Percentiles rank a stretch among this genome's conserved stretches.
Evolutionary conservation across 2,888 invertebrate species (phyloP).

Genomic region (Chloroclysta siterata): DNA sequence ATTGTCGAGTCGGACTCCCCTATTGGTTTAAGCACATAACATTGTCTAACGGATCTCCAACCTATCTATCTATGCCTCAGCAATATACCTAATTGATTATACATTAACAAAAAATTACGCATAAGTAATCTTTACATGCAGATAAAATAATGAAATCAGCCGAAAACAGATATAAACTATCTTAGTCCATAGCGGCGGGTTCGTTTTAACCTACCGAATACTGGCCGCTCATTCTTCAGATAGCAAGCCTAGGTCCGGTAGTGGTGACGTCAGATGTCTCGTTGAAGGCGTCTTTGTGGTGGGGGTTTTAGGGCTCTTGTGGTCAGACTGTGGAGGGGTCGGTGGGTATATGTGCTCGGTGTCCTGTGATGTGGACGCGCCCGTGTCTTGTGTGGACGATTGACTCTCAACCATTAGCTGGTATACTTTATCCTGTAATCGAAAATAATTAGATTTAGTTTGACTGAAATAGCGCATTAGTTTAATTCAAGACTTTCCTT

Average conservation of each 20-base stretch:
- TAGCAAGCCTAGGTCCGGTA: conserved; percentile 49
- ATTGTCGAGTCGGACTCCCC: background rate
- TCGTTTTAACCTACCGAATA: conserved; percentile 13
- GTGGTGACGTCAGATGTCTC: conserved; percentile 45
- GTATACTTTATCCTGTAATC: conserved; percentile 70
- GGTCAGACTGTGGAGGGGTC: conserved; percentile 77
- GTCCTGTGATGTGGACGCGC: conserved; percentile 52
- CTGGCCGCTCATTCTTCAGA: conserved; percentile 43
- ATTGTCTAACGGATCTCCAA: background rate
- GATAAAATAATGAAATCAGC: conserved; percentile 18
- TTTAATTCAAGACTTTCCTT: too few species aligned
- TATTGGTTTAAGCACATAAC: too few species aligned
- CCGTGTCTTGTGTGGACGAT: conserved; percentile 48
- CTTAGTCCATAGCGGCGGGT: conserved; percentile 31
- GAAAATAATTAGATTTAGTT: background rate
- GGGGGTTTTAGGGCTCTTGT: conserved; percentile 75
- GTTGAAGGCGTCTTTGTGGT: conserved; percentile 69
- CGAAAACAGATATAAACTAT: conserved; percentile 25
- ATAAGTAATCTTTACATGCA: background rate
- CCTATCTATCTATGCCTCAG: background rate
- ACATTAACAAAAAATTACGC: background rate
- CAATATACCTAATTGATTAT: background rate
- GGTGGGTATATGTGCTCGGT: conserved; percentile 70
- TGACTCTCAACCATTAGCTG: conserved; percentile 63
- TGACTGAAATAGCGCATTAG: background rate